Evolutionary conservation across 2,113 vertebrate species (phyloP), one percentile per base, ranked within the genome.

Genomic region (Mustelus asterias): DNA sequence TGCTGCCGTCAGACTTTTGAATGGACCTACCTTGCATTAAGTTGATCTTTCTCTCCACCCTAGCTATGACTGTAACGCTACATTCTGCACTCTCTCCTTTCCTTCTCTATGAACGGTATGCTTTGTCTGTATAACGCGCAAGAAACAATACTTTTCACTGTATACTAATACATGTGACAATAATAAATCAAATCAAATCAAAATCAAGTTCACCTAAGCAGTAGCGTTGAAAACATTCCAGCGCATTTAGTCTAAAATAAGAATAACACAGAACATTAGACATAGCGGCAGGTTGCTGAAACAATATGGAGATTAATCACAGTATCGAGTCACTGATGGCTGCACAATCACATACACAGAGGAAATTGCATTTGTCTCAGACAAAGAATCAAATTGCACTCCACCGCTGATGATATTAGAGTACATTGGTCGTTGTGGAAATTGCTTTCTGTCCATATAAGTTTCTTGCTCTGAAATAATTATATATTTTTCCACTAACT

Each of bases 241-340:
- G 22, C 2, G 24, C 4, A 26, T 70, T 41, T 69, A 22, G 37
- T 20, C 63, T 94, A 44, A 94, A 69, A 69, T 70, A 67, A 94
- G 41, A 37, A 94, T 26, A 69, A 7, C 65, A 70, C 65, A 94
- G 37, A 94, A 70, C 93, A 94, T 94, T 94, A 94, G 69, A 70
- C 93, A 70, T 14, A n/a, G 37, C 24, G 69, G 70, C 67, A 37
- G 33, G 63, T 37, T 93, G 63, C 63, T 93, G 90, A 67, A 93
- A 37, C 33, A 94, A 94, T 70, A 70, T 10, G 10, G 65, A 69
- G 26, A 70, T 94, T 69, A 70, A 94, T 94, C 65, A 94, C 93
- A 94, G 16, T 70, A 94, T 94, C 33, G 67, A 70, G 93, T 94
- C 93, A 48, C n/a, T 70, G 65, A 44, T 44, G 93, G 22, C n/a